Conservation (phyloP, 2,888 invertebrate genomes). For the Corbicula japonica region DNA sequence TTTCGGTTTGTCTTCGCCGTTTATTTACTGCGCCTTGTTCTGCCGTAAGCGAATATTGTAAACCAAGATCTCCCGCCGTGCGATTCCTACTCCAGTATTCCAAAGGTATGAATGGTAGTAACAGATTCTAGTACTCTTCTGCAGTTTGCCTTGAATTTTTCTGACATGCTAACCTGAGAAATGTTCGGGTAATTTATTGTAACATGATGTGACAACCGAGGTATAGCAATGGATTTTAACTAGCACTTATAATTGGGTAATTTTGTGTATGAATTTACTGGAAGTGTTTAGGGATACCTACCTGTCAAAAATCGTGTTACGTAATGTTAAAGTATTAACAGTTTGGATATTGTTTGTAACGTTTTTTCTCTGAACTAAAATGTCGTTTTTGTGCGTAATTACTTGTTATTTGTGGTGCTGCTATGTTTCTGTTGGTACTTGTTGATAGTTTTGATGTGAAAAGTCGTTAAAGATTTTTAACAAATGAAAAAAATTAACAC, state of each 20-base stretch:
- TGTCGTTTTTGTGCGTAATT: neutral
- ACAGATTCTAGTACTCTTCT: neutral
- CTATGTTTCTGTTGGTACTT: neutral
- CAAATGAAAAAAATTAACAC: too few species aligned
- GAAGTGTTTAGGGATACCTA: neutral
- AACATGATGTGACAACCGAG: neutral
- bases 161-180: conserved; percentile 37
- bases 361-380: neutral
- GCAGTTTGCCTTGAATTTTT: conserved; percentile 14
- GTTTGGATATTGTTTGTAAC: neutral
- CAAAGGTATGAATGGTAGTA: conserved; percentile 16
- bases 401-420: too few species aligned
- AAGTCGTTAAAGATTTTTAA: too few species aligned
- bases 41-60: too few species aligned
- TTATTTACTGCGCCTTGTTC: too few species aligned
- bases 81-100: too few species aligned
- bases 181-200: neutral
- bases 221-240: conserved; percentile 21
- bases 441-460: neutral
- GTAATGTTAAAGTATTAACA: neutral
- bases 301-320: neutral
- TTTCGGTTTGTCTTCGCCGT: too few species aligned
- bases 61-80: too few species aligned
- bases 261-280: neutral
- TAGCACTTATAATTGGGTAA: conserved; percentile 12